phyloP scores from a whole-genome alignment of 2,888 invertebrate species.

The Xylota sylvarum region DNA sequence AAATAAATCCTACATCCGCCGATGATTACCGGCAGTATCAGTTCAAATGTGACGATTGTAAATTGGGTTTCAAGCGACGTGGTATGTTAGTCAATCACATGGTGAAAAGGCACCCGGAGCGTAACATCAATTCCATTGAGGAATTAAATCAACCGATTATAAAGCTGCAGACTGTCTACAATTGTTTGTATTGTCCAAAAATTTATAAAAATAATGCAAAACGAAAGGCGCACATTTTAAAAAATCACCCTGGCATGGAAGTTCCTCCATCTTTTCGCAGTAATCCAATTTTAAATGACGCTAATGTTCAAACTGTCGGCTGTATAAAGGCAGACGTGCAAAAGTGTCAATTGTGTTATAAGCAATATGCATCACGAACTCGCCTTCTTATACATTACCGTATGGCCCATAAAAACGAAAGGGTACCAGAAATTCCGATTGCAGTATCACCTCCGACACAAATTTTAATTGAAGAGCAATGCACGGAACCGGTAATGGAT shows the following conservation, averaged over 20 bases:
- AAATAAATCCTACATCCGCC: background rate
- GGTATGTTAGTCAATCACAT: constrained; percentile 95
- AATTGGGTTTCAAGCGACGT: constrained; percentile 91
- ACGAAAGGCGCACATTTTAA: constrained; percentile 92
- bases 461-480: constrained; percentile 45
- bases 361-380: constrained; percentile 93
- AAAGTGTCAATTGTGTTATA: constrained; percentile 92
- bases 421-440: constrained; percentile 37
- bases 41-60: constrained; percentile 88
- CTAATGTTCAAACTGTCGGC: constrained; percentile 90
- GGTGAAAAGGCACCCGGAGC: constrained; percentile 90
- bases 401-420: constrained; percentile 86
- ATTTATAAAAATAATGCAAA: constrained; percentile 94
- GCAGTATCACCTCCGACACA: background rate
- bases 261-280: constrained; percentile 85
- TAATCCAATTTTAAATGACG: constrained; percentile 86
- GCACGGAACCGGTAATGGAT: constrained; percentile 66
- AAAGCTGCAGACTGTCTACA: constrained; percentile 91
- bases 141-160: constrained; percentile 92
- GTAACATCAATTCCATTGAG: constrained; percentile 88
- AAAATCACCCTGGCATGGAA: constrained; percentile 91
- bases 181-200: constrained; percentile 94
- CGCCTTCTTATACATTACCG: constrained; percentile 90
- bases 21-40: constrained; percentile 53
- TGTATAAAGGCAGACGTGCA: constrained; percentile 90